Evolutionary conservation across 2,888 invertebrate species (phyloP), one percentile per base, ranked within the genome.

Genomic region (Protophormia terraenovae): DNA sequence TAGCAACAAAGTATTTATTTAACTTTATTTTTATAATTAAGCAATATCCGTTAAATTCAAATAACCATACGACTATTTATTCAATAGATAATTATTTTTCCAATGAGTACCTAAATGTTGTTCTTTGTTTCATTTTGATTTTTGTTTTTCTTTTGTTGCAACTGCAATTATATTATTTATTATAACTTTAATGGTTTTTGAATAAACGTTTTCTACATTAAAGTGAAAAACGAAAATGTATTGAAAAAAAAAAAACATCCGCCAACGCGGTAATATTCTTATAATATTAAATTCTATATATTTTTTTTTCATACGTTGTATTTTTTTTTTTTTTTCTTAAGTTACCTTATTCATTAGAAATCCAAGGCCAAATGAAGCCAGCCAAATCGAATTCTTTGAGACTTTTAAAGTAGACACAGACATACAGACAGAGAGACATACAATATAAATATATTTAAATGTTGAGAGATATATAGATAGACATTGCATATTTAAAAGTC

Each of bases 331-430:
- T 10, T 60, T 14, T 67, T 80, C 3, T 53, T 29, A 10, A 27
- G 27, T 58, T 47, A 38, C 72, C 45, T 84, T 82, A 62, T 82
- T 55, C 86, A 85, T 86, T 87, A 86, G 86, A 87, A 85, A 82
- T 80, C 83, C 87, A 87, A 87, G 87, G 87, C 87, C 87, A 86
- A 82, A 79, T 85, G 86, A 83, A 86, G 77, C 75, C 83, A 81
- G 80, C 66, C 82, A 79, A 82, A 82, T 75, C 82, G 75, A 85
- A 85, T 85, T 82, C 82, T 85, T 85, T 35, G 82, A 47, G 78
- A 79, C 67, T 85, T 73, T 69, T 47, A 16, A 69, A 45, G 82
- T 76, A 76, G 69, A 67, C 82, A 69, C 38, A 53, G 60, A 79
- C 50, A 4, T 19, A 73, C 29, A 32, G 22, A 60, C 19, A 47